phyloP scores from a whole-genome alignment of 2,888 invertebrate genomes.

The Myopa testacea region DNA sequence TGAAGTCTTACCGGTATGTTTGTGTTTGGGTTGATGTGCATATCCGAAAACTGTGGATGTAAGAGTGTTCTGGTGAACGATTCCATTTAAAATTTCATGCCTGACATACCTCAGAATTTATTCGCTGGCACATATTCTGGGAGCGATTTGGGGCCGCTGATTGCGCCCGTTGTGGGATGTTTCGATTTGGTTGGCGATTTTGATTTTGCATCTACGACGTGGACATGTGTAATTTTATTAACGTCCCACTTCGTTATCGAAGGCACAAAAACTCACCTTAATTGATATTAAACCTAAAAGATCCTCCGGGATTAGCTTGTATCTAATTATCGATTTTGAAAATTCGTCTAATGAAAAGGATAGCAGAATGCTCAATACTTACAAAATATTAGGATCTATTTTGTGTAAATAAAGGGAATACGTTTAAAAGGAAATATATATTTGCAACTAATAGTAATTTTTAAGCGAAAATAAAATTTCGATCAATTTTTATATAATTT shows the following conservation, averaged over 20 bases:
- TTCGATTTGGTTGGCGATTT: background rate
- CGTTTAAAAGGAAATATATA: background rate
- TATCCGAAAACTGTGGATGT: too few species aligned
- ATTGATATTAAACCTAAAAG: constrained; percentile 14
- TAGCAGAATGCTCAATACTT: background rate
- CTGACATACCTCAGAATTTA: background rate
- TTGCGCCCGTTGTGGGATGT: too few species aligned
- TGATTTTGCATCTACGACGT: constrained; percentile 5
- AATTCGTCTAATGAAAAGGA: background rate
- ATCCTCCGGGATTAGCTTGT: constrained; percentile 15
- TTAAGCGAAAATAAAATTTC: constrained; percentile 17
- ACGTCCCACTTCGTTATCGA: background rate
- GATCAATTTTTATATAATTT: background rate
- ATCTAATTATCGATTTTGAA: background rate
- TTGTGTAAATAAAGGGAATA: constrained; percentile 11
- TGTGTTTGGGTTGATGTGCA: too few species aligned
- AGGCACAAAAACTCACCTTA: background rate
- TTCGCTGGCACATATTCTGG: background rate
- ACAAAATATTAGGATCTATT: constrained; percentile 19
- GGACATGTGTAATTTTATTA: background rate
- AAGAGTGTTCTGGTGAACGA: too few species aligned
- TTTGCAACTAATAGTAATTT: constrained; percentile 7
- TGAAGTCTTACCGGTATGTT: too few species aligned
- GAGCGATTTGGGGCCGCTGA: background rate
- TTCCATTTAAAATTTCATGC: background rate